Base-by-base conservation (phyloP, 2,888 invertebrate genomes). In the Pecten maximus region DNA sequence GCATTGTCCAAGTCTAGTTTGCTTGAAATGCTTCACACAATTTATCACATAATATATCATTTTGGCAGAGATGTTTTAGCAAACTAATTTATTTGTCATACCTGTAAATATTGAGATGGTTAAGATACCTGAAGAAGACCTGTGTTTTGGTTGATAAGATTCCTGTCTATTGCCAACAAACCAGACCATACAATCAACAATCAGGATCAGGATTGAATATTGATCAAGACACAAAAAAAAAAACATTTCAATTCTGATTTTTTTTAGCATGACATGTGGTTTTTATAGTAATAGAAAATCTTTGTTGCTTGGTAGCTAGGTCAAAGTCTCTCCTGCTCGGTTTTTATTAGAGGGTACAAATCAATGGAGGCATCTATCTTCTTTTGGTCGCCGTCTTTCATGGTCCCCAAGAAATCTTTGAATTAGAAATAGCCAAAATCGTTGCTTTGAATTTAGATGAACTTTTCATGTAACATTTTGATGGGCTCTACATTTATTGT, bases 401-500 rank as follows among this genome's bases (percentile, higher is more conserved):
- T 74, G 74, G 74, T 74, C 74, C 16, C 74, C 16, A 35, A 74
- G 35, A 74, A 74, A 35, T 74, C 35, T 74, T 74, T 28, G 35
- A 10, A 74, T 15, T 6, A 74, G 74, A 74, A 28, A 35, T 74
- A 74, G 35, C 1, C 74, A 23, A 74, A 74, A 35, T 19, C 74
- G 35, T 74, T 74, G 35, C 35, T 28, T 74, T 74, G 74, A 74
- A 74, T 74, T 35, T 74, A 74, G 35, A 74, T 74, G 74, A 74
- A 74, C 60, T 74, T 35, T 74, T 74, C 74, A 28, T 74, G 74
- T 23, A 6, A 35, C 10, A 2, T 35, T 35, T 23, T 60, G 60
- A 60, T 74, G 19, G 74, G 28, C 35, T 74, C 74, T 74, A 74
- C 15, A 12, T 74, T 74, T 35, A 10, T 28, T 74, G 35, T 6